These are phyloP conservation scores for Microcaecilia unicolor DNA, from an alignment of 2,797 vertebrate genomes.

Conservation along the genomic window DNA sequence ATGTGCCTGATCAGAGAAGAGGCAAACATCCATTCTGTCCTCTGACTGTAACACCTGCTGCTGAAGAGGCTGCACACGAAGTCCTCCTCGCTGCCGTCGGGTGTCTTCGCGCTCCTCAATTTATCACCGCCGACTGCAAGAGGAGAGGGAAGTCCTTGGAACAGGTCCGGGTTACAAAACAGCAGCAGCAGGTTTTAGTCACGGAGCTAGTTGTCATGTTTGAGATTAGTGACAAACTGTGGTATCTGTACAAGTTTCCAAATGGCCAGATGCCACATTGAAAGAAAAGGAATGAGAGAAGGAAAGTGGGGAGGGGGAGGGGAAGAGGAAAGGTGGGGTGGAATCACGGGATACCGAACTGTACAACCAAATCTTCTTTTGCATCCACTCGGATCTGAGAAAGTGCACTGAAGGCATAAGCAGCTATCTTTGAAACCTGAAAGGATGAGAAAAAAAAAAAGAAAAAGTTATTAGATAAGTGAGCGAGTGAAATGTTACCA, in stretches of 20 bases:
- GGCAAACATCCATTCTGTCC: too few species aligned
- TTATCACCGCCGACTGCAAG: too few species aligned
- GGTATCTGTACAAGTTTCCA: constrained; percentile 30
- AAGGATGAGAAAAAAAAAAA: not conserved
- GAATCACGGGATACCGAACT: constrained; percentile 90
- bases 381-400: constrained; percentile 94
- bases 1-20: too few species aligned
- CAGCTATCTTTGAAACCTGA: constrained; percentile 90
- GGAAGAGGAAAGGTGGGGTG: constrained; percentile 11
- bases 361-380: constrained; percentile 93
- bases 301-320: constrained; percentile 16
- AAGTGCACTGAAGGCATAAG: constrained; percentile 91
- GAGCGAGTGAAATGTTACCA: too few species aligned
- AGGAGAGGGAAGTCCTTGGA: not conserved
- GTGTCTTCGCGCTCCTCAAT: too few species aligned
- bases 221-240: constrained; percentile 26
- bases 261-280: constrained; percentile 14
- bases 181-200: not conserved
- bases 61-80: too few species aligned
- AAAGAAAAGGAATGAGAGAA: constrained; percentile 18
- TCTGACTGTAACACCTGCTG: too few species aligned
- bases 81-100: too few species aligned
- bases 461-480: not conserved
- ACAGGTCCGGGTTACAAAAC: not conserved
- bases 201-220: constrained; percentile 13